Percentiles rank a stretch among this genome's conserved stretches.
phyloP scores from a whole-genome alignment of 2,113 vertebrate genomes.

The Elephantulus edwardii region DNA sequence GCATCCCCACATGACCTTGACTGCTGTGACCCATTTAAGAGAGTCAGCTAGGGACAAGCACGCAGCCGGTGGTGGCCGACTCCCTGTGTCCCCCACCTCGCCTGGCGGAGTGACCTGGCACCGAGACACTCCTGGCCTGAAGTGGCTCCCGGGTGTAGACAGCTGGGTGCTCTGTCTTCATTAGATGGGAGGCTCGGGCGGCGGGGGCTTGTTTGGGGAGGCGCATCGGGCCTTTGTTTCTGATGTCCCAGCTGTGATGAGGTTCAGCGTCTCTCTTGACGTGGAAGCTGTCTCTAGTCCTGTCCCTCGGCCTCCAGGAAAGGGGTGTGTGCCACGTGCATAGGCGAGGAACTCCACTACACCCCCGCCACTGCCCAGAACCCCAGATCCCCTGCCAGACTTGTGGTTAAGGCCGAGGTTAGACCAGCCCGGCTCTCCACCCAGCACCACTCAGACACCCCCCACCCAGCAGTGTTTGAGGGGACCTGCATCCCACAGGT shows the following conservation, averaged over 20 bases:
- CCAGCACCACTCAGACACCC: neutral
- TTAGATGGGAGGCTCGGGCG: neutral
- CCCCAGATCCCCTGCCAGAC: too few relatives aligned
- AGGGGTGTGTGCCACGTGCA: too few relatives aligned
- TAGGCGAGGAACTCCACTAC: neutral
- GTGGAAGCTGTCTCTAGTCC: neutral
- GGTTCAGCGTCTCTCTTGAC: neutral
- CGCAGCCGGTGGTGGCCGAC: neutral
- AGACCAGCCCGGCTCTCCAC: too few relatives aligned
- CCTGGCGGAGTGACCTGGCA: fast-evolving
- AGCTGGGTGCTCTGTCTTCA: neutral
- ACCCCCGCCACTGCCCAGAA: too few relatives aligned
- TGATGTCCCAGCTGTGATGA: neutral
- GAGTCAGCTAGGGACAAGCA: neutral
- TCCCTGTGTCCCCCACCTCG: too few relatives aligned
- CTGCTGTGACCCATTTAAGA: neutral
- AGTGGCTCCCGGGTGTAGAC: neutral
- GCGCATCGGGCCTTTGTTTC: neutral
- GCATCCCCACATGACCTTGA: neutral
- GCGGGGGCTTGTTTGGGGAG: neutral
- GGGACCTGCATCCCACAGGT: too few relatives aligned
- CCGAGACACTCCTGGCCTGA: neutral
- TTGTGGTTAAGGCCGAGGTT: too few relatives aligned
- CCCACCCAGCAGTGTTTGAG: too few relatives aligned
- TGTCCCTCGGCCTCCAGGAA: neutral